These are phyloP conservation scores for Todiramphus saurophagus DNA, from an alignment of 2,113 vertebrate genomes.

Conservation along the genomic window DNA sequence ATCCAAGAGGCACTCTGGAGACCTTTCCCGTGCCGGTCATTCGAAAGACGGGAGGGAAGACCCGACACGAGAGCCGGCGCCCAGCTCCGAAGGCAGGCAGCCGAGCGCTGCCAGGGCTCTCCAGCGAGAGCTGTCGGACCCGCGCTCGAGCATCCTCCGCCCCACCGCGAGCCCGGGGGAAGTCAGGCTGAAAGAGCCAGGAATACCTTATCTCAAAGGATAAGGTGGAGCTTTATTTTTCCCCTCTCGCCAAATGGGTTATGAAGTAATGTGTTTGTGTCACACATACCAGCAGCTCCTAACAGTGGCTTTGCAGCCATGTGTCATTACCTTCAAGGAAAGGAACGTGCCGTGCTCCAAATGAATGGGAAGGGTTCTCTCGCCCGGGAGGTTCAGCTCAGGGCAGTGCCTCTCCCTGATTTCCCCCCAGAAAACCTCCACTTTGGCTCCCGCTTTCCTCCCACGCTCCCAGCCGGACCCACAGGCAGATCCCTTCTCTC, in stretches of 20 bases:
- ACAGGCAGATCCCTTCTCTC: not conserved
- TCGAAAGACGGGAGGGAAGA: not conserved
- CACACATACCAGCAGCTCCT: slow-evolving; percentile 53
- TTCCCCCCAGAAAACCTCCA: not conserved
- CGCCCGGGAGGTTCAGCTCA: not conserved
- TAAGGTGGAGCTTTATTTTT: slow-evolving; percentile 78
- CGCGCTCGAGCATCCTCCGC: slow-evolving; percentile 4
- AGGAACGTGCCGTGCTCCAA: slow-evolving; percentile 31
- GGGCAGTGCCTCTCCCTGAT: not conserved
- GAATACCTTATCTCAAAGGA: slow-evolving; percentile 78
- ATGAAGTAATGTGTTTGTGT: slow-evolving; percentile 77
- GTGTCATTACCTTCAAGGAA: slow-evolving; percentile 33
- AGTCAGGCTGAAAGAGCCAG: slow-evolving; percentile 64
- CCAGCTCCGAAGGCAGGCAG: not conserved
- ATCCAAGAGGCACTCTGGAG: fast-evolving
- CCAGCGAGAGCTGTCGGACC: not conserved
- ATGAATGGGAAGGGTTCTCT: slow-evolving; percentile 15
- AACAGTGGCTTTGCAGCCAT: not conserved
- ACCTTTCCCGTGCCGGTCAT: not conserved
- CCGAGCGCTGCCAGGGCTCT: fast-evolving
- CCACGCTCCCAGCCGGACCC: not conserved
- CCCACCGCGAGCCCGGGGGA: not conserved
- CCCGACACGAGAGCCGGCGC: not conserved
- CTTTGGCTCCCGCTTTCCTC: not conserved
- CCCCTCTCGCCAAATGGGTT: slow-evolving; percentile 72